Evolutionary conservation across 2,888 invertebrate species (phyloP).

Genomic region (Lingula anatina): DNA sequence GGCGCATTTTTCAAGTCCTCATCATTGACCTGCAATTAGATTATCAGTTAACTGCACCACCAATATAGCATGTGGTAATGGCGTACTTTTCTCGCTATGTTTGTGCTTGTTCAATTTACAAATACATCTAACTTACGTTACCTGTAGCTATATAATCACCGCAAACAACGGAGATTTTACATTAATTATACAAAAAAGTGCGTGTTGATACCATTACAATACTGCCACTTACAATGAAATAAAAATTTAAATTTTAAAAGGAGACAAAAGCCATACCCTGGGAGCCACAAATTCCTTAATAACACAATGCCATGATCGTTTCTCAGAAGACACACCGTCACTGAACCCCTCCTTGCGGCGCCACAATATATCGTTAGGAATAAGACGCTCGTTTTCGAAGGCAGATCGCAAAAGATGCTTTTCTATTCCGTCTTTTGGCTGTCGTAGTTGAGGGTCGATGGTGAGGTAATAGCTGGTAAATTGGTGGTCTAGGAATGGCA

Average conservation of each 20-base stretch:
- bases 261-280: conserved; percentile 26
- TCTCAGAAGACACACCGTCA: conserved; percentile 52
- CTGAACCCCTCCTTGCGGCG: conserved; percentile 76
- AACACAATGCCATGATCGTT: conserved; percentile 41
- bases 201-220: too few species aligned
- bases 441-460: conserved; percentile 64
- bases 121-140: too few species aligned
- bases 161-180: too few species aligned
- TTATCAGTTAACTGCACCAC: too few species aligned
- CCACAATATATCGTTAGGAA: conserved; percentile 86
- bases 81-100: too few species aligned
- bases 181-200: too few species aligned
- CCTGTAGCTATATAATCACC: too few species aligned
- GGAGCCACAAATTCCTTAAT: conserved; percentile 38
- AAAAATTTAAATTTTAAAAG: too few species aligned
- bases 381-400: conserved; percentile 67
- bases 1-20: conserved; percentile 42
- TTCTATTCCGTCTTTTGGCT: conserved; percentile 74
- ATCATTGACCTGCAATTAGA: conserved; percentile 49
- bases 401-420: conserved; percentile 80
- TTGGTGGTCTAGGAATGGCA: conserved; percentile 83
- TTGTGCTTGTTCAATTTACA: background rate
- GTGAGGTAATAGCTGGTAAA: conserved; percentile 78
- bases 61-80: too few species aligned
- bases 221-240: too few species aligned